Base-by-base conservation (phyloP, 2,113 vertebrate species). In the Dermatemys mawii region DNA sequence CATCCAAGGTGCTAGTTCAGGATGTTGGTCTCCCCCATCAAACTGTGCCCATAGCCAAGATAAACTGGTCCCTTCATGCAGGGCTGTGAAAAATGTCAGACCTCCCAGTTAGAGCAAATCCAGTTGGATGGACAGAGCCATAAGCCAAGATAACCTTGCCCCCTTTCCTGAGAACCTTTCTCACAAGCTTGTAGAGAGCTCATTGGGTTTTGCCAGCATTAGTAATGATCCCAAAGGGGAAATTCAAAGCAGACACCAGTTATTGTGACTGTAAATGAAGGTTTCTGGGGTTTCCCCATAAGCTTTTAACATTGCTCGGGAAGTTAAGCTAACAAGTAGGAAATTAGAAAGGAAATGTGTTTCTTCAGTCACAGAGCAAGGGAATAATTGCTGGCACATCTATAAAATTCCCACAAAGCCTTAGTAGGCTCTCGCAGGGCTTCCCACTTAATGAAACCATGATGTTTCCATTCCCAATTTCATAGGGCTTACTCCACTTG, bases 141-240 rank as follows among this genome's bases (percentile, higher is more conserved):
- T 3, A 16, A 46, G 0, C 29, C 44, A 27, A 2, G 11, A 22
- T 22, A 10, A 38, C n/a, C n/a, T 70, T n/a, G 63, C 63, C 63
- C 38, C 63, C 32, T 51, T 13, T 2, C 19, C 60, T 26, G 48
- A 75, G 26, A 14, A 2, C 9, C 6, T 48, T 38, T 27, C 44
- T 21, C 4, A 5, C 5, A 86, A 35, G 24, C 49, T 2, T 0
- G 1, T 1, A 6, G 6, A 75, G n/a, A 11, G 38, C 41, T 2
- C 24, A 1, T 57, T 2, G 19, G 5, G 5, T 24, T n/a, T 19
- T 5, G 17, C 26, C 83, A 81, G 85, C 38, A 3, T 0, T 70
- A 22, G 51, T 1, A 2, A 4, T 1, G 17, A 3, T 11, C 83
- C 5, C 85, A 22, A 24, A 46, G 26, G 32, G 41, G 3, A 70